phyloP scores from a whole-genome alignment of 2,797 vertebrate genomes.

The Decapterus maruadsi region DNA sequence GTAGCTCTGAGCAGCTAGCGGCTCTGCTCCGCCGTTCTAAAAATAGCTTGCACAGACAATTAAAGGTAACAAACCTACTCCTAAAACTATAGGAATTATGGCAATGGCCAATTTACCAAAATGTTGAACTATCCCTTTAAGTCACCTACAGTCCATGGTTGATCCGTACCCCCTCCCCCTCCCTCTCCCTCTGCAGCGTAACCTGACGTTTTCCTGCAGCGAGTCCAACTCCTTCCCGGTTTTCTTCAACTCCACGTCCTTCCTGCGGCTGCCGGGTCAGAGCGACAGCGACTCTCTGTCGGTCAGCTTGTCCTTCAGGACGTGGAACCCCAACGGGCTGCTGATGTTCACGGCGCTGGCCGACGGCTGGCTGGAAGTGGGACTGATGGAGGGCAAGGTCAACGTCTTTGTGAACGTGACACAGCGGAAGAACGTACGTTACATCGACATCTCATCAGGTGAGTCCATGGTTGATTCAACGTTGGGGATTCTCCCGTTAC shows the following conservation, averaged over 20 bases:
- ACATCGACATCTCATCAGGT: slow-evolving; percentile 95
- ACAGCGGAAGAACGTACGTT: slow-evolving; percentile 88
- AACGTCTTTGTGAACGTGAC: slow-evolving; percentile 90
- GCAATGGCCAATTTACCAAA: too few species aligned
- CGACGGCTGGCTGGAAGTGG: slow-evolving; percentile 93
- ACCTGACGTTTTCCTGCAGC: slow-evolving; percentile 94
- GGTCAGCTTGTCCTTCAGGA: slow-evolving; percentile 94
- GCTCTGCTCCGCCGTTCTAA: too few species aligned
- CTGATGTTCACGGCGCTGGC: slow-evolving; percentile 91
- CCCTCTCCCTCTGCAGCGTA: slow-evolving; percentile 83
- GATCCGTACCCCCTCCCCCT: background rate
- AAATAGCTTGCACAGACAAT: too few species aligned
- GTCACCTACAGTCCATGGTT: background rate
- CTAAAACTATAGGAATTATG: too few species aligned
- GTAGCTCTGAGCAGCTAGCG: too few species aligned
- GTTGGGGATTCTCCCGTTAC: background rate
- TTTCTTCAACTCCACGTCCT: slow-evolving; percentile 97
- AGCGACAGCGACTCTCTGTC: slow-evolving; percentile 90
- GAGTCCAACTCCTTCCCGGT: slow-evolving; percentile 92
- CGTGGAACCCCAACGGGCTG: slow-evolving; percentile 94
- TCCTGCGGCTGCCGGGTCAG: slow-evolving; percentile 91
- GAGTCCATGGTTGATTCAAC: slow-evolving; percentile 10
- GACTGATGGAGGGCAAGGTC: slow-evolving; percentile 92
- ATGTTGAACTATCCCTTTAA: too few species aligned
- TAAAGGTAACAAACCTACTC: too few species aligned